Conservation (phyloP, 2,113 vertebrate species). For the Engystomops pustulosus region DNA sequence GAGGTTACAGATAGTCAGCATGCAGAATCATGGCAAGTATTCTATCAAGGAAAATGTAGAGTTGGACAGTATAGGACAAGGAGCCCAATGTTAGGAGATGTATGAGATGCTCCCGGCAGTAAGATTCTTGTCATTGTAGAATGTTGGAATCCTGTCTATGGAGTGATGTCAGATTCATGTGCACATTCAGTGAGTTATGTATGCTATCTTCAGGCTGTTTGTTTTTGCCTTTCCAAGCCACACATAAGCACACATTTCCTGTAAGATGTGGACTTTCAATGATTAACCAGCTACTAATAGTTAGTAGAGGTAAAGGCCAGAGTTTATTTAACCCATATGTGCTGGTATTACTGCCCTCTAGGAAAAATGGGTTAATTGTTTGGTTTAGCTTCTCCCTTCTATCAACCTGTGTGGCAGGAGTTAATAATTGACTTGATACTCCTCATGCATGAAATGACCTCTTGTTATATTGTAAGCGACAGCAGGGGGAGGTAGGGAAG, state of each 20-base stretch:
- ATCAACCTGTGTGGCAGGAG: constrained; percentile 8
- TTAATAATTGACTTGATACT: constrained; percentile 57
- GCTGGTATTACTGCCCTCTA: not conserved
- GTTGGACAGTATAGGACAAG: too few relatives aligned
- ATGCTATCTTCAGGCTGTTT: not conserved
- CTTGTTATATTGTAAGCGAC: constrained; percentile 53
- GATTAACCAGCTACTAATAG: constrained; percentile 39
- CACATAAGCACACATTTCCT: not conserved
- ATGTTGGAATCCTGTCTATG: not conserved
- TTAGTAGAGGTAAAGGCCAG: constrained; percentile 14
- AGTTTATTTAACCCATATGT: not conserved
- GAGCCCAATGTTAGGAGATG: not conserved
- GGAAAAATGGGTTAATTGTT: constrained; percentile 23
- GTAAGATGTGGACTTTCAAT: not conserved
- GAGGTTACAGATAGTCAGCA: too few relatives aligned
- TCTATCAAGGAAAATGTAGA: too few relatives aligned
- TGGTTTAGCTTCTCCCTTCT: constrained; percentile 8
- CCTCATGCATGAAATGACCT: constrained; percentile 56
- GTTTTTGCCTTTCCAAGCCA: not conserved
- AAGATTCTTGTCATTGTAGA: not conserved
- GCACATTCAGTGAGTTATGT: not conserved
- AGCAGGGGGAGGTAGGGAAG: constrained; percentile 34
- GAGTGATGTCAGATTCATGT: not conserved
- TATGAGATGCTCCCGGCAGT: not conserved
- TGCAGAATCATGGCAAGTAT: too few relatives aligned